Percentiles rank a stretch among this genome's conserved stretches.
phyloP scores from a whole-genome alignment of 2,113 vertebrate genomes.

The Microcebus griseorufus region DNA sequence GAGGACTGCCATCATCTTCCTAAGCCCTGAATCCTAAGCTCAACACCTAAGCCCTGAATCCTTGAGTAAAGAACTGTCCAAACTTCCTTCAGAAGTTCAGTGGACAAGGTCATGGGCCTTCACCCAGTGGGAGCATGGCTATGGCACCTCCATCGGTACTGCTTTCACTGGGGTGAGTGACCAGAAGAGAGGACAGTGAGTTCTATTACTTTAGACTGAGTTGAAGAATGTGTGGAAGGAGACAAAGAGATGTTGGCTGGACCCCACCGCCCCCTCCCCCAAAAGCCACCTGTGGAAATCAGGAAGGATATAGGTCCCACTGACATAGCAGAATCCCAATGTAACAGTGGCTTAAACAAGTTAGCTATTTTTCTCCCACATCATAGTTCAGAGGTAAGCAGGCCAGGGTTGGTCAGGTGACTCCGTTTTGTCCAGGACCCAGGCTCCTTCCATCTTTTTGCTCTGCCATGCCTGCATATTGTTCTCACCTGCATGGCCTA shows the following conservation, averaged over 20 bases:
- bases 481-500: not conserved
- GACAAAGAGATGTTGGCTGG: not conserved
- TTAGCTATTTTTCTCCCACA: not conserved
- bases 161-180: not conserved
- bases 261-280: not conserved
- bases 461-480: not conserved
- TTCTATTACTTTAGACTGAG: not conserved
- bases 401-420: not conserved
- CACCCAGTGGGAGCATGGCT: not conserved
- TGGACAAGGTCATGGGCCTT: not conserved
- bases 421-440: not conserved
- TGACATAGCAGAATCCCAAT: not conserved
- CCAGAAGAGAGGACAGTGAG: not conserved
- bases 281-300: not conserved
- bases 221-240: not conserved
- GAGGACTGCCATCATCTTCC: not conserved
- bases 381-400: not conserved
- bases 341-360: not conserved
- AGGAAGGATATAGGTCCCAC: not conserved
- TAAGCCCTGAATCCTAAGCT: too few species aligned
- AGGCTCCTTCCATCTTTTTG: not conserved
- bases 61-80: too few species aligned
- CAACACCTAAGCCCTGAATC: too few species aligned
- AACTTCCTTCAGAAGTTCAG: too few species aligned
- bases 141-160: not conserved